A percentile compares a stretch with the other conserved stretches of the same genome.
Evolutionary conservation across 64 coral and sea anemone genomes (phyloP).

Genomic region (Pachyseris speciosa): DNA sequence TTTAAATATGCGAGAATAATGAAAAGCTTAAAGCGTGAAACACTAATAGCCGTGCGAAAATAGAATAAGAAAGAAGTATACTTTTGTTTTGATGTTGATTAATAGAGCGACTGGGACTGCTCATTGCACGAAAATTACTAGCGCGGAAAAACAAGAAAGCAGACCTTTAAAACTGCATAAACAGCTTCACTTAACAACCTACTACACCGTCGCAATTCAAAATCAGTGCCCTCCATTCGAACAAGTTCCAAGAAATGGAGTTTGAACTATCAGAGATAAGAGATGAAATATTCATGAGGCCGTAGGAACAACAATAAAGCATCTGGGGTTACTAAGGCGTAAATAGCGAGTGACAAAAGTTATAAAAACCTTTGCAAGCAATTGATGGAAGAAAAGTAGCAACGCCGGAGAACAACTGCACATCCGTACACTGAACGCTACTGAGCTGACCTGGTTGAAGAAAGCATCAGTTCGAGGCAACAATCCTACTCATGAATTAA

Average conservation of each 20-base stretch:
- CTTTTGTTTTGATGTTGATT: conserved; percentile 39
- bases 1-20: neutral
- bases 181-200: neutral
- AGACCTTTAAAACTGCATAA: neutral
- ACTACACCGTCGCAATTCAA: neutral
- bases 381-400: neutral
- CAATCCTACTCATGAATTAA: neutral
- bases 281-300: conserved; percentile 15
- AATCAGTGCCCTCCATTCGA: neutral
- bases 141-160: neutral
- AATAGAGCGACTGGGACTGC: neutral
- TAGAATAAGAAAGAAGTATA: neutral
- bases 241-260: neutral
- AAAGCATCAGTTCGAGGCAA: neutral
- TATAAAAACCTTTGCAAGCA: neutral
- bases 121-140: conserved; percentile 9
- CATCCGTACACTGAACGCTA: neutral
- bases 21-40: conserved; percentile 18
- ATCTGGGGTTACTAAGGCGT: neutral
- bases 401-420: neutral
- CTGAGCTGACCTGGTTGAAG: too few species aligned
- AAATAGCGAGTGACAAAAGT: neutral
- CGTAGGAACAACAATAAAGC: neutral
- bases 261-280: neutral
- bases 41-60: conserved; percentile 53